Base-by-base conservation (phyloP, 2,888 invertebrate species). In the Sminthurides aquaticus region DNA sequence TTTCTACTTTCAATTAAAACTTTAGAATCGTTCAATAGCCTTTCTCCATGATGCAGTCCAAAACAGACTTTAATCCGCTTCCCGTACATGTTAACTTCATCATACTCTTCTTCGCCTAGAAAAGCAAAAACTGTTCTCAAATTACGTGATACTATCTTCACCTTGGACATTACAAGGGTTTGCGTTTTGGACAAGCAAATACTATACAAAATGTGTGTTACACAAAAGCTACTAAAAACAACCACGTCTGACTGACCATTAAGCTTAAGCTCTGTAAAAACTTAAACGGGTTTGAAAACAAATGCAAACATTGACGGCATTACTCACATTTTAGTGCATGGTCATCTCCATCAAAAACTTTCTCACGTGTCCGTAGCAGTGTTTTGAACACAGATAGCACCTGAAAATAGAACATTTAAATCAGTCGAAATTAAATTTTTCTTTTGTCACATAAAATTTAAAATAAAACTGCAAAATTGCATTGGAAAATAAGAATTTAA, bases 351-450 rank as follows among this genome's bases (percentile, higher is more conserved):
- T 28, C 18, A 49, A 71, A 74, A 20, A 72, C 71, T 25, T 62
- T 29, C 48, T 71, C 62, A 18, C 72, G 60, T 1, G 74, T 70
- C 3, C 74, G 63, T 3, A 69, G 69, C 11, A 74, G 57, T 26
- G 65, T 60, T 26, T 74, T 74, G 58, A 70, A 74, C 18, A 70
- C 29, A 2, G 72, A 69, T 15, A 72, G 43, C 1, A 72, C 69
- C 71, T 74, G 52, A 2, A 60, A 18, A 8, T 20, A 26, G 43
- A 34, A 34, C n/a, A n/a, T n/a, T n/a, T n/a, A n/a, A n/a, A n/a
- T n/a, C n/a, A n/a, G n/a, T n/a, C n/a, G n/a, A n/a, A n/a, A n/a
- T n/a, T n/a, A n/a, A n/a, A n/a, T n/a, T n/a, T n/a, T n/a, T n/a
- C n/a, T n/a, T n/a, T n/a, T n/a, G n/a, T n/a, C n/a, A n/a, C n/a